Percentiles rank a stretch among this genome's conserved stretches.
Conservation (phyloP, 1,140 invertebrate species). For the Drosophila bocki region DNA sequence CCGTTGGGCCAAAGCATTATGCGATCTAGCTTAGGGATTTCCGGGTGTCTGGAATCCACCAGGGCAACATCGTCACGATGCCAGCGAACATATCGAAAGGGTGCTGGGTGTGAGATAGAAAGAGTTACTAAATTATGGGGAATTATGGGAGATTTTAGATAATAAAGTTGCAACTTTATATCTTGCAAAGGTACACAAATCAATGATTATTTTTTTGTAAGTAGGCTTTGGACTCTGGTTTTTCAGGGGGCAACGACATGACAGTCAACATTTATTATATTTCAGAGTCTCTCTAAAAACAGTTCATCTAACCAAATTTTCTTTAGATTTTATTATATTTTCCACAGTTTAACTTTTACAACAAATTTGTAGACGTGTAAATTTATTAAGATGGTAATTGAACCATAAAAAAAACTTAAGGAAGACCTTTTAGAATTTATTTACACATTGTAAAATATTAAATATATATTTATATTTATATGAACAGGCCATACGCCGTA, state of each 20-base stretch:
- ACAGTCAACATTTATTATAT: not conserved
- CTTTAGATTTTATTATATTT: not conserved
- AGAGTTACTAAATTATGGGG: not conserved
- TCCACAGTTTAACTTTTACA: not conserved
- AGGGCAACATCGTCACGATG: conserved; percentile 87
- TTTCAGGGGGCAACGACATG: not conserved
- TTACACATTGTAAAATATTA: not conserved
- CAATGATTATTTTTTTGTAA: not conserved
- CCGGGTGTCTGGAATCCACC: conserved; percentile 87
- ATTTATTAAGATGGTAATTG: not conserved
- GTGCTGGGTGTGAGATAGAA: conserved; percentile 34
- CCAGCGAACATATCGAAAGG: conserved; percentile 86
- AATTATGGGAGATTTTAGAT: not conserved
- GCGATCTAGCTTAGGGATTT: conserved; percentile 86
- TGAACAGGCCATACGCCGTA: not conserved
- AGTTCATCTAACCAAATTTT: not conserved
- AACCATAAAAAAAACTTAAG: too few relatives aligned
- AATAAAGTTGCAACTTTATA: not conserved
- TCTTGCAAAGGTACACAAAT: not conserved
- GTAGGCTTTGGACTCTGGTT: not conserved
- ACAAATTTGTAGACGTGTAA: not conserved
- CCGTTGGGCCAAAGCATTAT: conserved; percentile 89
- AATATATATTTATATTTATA: not conserved
- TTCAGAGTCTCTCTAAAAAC: not conserved
- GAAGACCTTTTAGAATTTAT: too few relatives aligned